These are phyloP conservation scores for Danaus chrysippus DNA, from an alignment of 2,888 invertebrate genomes.

Conservation along the genomic window DNA sequence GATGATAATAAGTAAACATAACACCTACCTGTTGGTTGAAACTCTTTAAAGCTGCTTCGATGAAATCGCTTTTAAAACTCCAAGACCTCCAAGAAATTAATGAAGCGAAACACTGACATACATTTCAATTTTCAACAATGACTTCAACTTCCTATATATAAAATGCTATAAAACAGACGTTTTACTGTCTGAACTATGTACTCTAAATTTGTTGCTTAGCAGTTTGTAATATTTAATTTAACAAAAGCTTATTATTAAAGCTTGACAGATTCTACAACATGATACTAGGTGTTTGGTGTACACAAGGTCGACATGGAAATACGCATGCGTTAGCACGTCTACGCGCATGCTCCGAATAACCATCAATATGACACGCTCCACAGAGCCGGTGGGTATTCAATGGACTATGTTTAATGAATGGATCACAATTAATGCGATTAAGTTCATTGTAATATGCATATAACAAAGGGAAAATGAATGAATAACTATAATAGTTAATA, in stretches of 20 bases:
- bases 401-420: constrained; percentile 69
- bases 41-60: constrained; percentile 24
- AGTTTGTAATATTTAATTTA: constrained; percentile 29
- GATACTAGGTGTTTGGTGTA: constrained; percentile 51
- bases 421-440: constrained; percentile 28
- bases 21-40: constrained; percentile 64
- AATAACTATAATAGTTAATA: neutral
- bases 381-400: constrained; percentile 56
- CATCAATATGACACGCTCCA: constrained; percentile 66
- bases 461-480: neutral
- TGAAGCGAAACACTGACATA: constrained; percentile 7
- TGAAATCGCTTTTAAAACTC: constrained; percentile 13
- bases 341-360: constrained; percentile 55
- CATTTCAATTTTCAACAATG: neutral
- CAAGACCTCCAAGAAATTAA: constrained; percentile 18
- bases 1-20: constrained; percentile 43
- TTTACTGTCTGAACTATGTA: constrained; percentile 5
- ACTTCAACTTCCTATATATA: neutral
- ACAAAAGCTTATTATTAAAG: constrained; percentile 55
- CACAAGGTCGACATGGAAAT: constrained; percentile 44
- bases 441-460: constrained; percentile 10
- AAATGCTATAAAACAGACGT: neutral
- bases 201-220: neutral
- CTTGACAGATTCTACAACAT: constrained; percentile 57
- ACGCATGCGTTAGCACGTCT: constrained; percentile 37